Percentiles rank a stretch among this genome's conserved stretches.
These are phyloP conservation scores for Leptinotarsa lineolata DNA, from an alignment of 1,140 invertebrate species.

Conservation along the genomic window DNA sequence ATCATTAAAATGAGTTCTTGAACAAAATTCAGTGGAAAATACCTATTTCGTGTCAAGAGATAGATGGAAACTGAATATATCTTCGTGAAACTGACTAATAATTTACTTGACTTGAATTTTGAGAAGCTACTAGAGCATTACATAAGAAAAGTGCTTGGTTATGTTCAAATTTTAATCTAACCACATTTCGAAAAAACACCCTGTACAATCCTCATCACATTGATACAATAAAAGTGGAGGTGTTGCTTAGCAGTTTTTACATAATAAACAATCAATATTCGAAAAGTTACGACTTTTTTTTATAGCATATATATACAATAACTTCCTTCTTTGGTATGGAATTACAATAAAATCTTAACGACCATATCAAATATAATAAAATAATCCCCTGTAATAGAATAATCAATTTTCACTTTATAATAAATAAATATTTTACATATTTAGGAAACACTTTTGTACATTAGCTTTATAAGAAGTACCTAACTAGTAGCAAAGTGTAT, in stretches of 20 bases:
- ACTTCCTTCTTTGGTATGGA: conserved; percentile 44
- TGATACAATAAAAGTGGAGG: conserved; percentile 14
- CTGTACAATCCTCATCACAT: conserved; percentile 29
- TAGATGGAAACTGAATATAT: no score
- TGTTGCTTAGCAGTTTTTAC: conserved; percentile 11
- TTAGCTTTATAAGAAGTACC: conserved; percentile 36
- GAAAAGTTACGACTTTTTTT: conserved; percentile 39
- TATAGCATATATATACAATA: conserved; percentile 41
- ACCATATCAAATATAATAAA: conserved; percentile 48
- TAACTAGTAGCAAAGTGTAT: conserved; percentile 30
- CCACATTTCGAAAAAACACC: conserved; percentile 24
- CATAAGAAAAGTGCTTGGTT: not conserved
- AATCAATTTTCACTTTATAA: conserved; percentile 41
- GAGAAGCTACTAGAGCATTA: no score
- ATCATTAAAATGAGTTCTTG: no score
- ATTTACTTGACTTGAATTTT: no score
- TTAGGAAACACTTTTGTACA: conserved; percentile 48
- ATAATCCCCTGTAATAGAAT: conserved; percentile 46
- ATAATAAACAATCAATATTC: conserved; percentile 30
- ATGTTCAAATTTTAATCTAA: conserved; percentile 11
- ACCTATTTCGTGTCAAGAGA: no score
- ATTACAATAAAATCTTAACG: conserved; percentile 46
- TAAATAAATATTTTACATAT: conserved; percentile 49
- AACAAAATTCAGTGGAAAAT: no score
- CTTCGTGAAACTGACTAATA: no score